Base-by-base conservation (phyloP, 2,113 vertebrate genomes). In the Embiotoca jacksoni region DNA sequence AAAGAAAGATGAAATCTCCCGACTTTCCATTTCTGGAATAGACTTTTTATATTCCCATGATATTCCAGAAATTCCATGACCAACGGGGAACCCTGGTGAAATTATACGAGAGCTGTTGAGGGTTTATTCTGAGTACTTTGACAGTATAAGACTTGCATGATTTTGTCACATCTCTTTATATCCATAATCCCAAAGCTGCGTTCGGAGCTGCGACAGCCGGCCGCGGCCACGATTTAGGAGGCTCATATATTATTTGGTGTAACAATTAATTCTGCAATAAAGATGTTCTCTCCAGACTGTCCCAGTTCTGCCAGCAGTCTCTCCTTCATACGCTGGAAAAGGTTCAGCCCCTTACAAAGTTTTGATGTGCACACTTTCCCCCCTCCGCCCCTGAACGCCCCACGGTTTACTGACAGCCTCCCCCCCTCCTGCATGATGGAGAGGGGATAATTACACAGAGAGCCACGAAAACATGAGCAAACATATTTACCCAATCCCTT, bases 261-360 rank as follows among this genome's bases (percentile, higher is more conserved):
- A 80, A 77, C 68, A 82, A 78, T 82, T 79, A 74, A 75, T 75
- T 61, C 14, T 55, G 63, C 23, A 44, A 59, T 54, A 61, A 50
- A 65, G 56, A 46, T 0, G 7, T 4, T 0, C 31, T 7, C 13
- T 23, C 53, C 41, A 37, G 46, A 64, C 30, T 84, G 86, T 59
- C 77, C 86, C 73, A 86, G 80, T 74, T 90, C 71, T 85, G 67
- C 72, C 82, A 81, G n/a, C 16, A 60, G 44, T 11, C 33, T 69
- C 63, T 65, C 49, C 67, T 76, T 82, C 52, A 79, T 59, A 60
- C 54, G 16, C 66, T 46, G 41, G 39, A 6, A 39, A 52, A 80
- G 76, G 68, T 57, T 58, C 57, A 36, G 23, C 23, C 23, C 23
- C 23, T 23, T 31, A 46, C 52, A 59, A 60, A 82, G 72, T 36